phyloP scores from a whole-genome alignment of 1,140 invertebrate species.

The Aphis gossypii region DNA sequence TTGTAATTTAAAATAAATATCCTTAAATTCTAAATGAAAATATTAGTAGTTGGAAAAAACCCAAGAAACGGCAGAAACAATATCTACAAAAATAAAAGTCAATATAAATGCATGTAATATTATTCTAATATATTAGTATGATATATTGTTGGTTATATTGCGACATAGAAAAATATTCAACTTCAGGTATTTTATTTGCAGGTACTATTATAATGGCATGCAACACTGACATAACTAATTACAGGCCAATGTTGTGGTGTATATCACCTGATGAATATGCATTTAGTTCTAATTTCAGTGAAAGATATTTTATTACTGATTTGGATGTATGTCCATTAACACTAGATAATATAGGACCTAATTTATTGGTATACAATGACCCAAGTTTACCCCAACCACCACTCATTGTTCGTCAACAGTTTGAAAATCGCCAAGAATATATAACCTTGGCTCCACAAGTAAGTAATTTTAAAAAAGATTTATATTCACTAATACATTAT shows the following conservation, averaged over 20 bases:
- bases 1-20: no score
- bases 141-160: no score
- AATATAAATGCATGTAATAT: no score
- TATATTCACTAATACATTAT: not conserved
- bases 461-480: constrained; percentile 59
- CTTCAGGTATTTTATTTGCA: constrained; percentile 62
- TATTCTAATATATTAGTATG: no score
- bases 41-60: no score
- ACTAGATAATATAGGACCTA: constrained; percentile 70
- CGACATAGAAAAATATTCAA: no score
- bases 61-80: no score
- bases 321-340: constrained; percentile 87
- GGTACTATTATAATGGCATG: constrained; percentile 73
- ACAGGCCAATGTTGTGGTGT: constrained; percentile 70
- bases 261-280: constrained; percentile 75
- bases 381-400: constrained; percentile 56
- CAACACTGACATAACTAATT: constrained; percentile 66
- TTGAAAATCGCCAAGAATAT: constrained; percentile 75
- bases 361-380: constrained; percentile 46
- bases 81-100: no score
- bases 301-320: constrained; percentile 78
- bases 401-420: constrained; percentile 59
- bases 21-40: no score
- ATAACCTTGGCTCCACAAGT: constrained; percentile 84
- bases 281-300: constrained; percentile 72